A percentile compares a stretch with the other conserved stretches of the same genome.
These are phyloP conservation scores for Parelbella ahira DNA, from an alignment of 2,888 invertebrate species.

Conservation along the genomic window DNA sequence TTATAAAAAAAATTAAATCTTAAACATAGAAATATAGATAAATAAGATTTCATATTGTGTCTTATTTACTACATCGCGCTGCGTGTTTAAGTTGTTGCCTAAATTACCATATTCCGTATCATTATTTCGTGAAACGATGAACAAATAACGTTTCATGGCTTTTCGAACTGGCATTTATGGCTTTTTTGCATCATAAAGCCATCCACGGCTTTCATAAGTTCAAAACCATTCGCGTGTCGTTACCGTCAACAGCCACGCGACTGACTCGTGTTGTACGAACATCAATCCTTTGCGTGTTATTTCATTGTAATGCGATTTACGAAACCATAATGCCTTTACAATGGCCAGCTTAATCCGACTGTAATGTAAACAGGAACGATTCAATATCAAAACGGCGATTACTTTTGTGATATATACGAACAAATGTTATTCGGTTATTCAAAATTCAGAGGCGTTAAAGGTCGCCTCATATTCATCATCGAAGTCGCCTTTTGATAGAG, in stretches of 20 bases:
- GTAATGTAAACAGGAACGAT: slow-evolving; percentile 62
- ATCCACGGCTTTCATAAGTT: slow-evolving; percentile 20
- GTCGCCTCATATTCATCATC: no score
- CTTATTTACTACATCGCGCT: no score
- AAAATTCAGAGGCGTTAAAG: slow-evolving; percentile 6
- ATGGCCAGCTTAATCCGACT: slow-evolving; percentile 55
- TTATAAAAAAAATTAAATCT: no score
- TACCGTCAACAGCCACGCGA: slow-evolving; percentile 49
- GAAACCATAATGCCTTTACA: slow-evolving; percentile 68
- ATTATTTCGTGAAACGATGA: no score
- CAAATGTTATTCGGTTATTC: slow-evolving; percentile 7
- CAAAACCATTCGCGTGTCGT: slow-evolving; percentile 34
- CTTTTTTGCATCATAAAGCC: slow-evolving; percentile 13
- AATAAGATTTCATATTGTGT: no score
- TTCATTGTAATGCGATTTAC: slow-evolving; percentile 70
- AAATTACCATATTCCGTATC: no score
- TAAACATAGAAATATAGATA: no score
- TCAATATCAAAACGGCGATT: slow-evolving; percentile 43
- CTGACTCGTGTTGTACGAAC: slow-evolving; percentile 44
- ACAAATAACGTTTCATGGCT: neutral
- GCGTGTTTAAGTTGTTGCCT: no score
- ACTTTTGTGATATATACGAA: slow-evolving; percentile 12
- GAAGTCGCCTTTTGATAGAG: no score
- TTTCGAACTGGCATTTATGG: slow-evolving; percentile 3
- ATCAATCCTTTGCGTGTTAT: slow-evolving; percentile 69